Evolutionary conservation across 1,140 invertebrate genomes (phyloP).

Genomic region (Sarcophaga peregrina): DNA sequence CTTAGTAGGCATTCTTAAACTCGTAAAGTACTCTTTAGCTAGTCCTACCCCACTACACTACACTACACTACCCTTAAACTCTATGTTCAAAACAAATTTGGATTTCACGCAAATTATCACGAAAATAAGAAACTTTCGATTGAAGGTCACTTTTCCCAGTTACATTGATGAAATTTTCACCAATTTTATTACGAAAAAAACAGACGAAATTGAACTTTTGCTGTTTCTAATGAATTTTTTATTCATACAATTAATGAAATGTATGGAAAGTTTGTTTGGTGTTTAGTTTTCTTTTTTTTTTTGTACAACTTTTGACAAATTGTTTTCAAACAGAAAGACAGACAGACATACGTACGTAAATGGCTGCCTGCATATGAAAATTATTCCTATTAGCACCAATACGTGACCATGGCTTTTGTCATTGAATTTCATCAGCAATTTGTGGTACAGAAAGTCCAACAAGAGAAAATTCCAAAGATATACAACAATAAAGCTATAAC

Average conservation of each 20-base stretch:
- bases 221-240: not conserved
- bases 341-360: too few species aligned
- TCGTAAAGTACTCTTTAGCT: too few species aligned
- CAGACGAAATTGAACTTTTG: not conserved
- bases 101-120: too few species aligned
- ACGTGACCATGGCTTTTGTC: slow-evolving; percentile 4
- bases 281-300: not conserved
- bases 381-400: not conserved
- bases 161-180: not conserved
- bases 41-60: too few species aligned
- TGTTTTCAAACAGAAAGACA: not conserved
- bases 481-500: too few species aligned
- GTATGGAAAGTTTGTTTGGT: not conserved
- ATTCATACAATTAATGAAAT: not conserved
- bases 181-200: not conserved
- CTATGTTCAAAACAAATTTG: too few species aligned
- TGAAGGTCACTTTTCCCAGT: too few species aligned
- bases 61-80: too few species aligned
- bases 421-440: not conserved
- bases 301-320: not conserved
- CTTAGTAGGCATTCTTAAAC: too few species aligned
- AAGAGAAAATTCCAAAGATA: too few species aligned
- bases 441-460: not conserved
- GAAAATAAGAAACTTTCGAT: too few species aligned
- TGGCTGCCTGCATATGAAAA: not conserved